phyloP scores from a whole-genome alignment of 2,888 invertebrate genomes.

The Endomychus coccineus region DNA sequence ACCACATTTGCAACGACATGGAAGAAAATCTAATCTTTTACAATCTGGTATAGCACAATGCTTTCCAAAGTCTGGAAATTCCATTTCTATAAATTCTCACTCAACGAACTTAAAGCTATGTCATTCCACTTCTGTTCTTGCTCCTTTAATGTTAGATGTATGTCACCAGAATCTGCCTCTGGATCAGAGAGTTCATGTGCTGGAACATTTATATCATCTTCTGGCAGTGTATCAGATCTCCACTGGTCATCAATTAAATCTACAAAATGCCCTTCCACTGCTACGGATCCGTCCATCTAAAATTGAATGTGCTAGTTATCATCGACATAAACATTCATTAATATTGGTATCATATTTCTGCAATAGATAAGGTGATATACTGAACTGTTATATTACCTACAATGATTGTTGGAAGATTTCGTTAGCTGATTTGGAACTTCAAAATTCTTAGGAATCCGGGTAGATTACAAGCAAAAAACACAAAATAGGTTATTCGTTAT shows the following conservation, averaged over 20 bases:
- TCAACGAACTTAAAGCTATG: constrained; percentile 47
- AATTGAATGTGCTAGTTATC: too few relatives aligned
- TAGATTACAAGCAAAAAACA: too few relatives aligned
- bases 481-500: too few relatives aligned
- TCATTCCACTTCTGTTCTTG: constrained; percentile 65
- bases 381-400: too few relatives aligned
- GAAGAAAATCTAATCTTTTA: constrained; percentile 65
- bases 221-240: constrained; percentile 74
- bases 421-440: too few relatives aligned
- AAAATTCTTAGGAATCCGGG: too few relatives aligned
- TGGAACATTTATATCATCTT: constrained; percentile 81
- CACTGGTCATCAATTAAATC: constrained; percentile 82
- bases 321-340: neutral
- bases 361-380: too few relatives aligned
- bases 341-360: too few relatives aligned
- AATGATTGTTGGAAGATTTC: too few relatives aligned
- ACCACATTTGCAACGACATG: constrained; percentile 58
- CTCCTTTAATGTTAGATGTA: constrained; percentile 82
- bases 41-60: constrained; percentile 56
- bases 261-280: constrained; percentile 64
- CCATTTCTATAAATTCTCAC: constrained; percentile 57
- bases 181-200: constrained; percentile 84
- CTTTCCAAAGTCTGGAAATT: constrained; percentile 64
- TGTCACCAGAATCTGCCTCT: constrained; percentile 87
- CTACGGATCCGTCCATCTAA: constrained; percentile 56